Evolutionary conservation across 2,797 vertebrate species (phyloP).

Genomic region (Chloroceryle inda): DNA sequence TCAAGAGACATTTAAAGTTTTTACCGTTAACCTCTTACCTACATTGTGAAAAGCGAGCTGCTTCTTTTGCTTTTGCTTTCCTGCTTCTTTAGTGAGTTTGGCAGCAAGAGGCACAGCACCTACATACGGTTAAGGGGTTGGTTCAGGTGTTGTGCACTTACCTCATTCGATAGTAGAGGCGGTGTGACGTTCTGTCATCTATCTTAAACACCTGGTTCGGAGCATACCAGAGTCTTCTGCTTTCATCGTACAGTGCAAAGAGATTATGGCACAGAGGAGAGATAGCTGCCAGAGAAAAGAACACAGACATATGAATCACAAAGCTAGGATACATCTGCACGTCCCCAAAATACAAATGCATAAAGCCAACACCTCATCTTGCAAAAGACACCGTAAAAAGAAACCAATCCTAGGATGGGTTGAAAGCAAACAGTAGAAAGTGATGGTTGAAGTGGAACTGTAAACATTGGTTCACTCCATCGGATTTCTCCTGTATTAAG

Average conservation of each 20-base stretch:
- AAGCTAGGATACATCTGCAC: rapidly evolving
- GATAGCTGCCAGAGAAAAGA: slow-evolving; percentile 81
- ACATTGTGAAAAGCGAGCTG: neutral
- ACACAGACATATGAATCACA: neutral
- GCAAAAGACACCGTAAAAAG: neutral
- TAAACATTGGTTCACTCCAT: neutral
- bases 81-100: neutral
- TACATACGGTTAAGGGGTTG: neutral
- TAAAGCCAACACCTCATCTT: neutral
- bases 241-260: slow-evolving; percentile 92
- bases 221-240: slow-evolving; percentile 88
- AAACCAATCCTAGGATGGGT: neutral
- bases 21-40: neutral
- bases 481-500: neutral
- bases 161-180: slow-evolving; percentile 96
- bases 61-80: neutral
- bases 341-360: neutral
- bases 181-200: slow-evolving; percentile 86
- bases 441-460: neutral
- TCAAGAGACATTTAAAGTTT: neutral
- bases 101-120: neutral
- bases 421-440: neutral
- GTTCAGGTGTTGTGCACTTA: slow-evolving; percentile 63
- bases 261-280: slow-evolving; percentile 97
- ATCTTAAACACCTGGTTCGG: slow-evolving; percentile 91